Conservation (phyloP, 2,113 vertebrate genomes). For the Ptilorrhoa leucosticta region DNA sequence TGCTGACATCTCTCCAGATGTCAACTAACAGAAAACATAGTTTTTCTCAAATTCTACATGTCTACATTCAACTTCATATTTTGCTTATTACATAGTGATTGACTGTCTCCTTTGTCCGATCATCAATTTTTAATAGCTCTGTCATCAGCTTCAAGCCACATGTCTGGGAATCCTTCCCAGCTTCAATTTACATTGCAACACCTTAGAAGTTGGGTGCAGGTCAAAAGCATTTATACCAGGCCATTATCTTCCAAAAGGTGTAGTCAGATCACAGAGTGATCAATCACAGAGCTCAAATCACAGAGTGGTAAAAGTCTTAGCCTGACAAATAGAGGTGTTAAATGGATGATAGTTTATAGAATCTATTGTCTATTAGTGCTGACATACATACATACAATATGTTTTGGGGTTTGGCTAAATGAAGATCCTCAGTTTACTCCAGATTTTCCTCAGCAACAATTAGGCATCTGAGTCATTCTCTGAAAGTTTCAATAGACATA, state of each 20-base stretch:
- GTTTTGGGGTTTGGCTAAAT: not conserved
- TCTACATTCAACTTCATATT: not conserved
- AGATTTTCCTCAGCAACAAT: not conserved
- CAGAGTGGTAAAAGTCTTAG: not conserved
- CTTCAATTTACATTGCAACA: not conserved
- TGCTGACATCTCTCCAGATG: not conserved
- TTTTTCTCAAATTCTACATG: not conserved
- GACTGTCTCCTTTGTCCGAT: not conserved
- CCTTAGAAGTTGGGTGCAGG: not conserved
- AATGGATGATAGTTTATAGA: not conserved
- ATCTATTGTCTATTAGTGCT: not conserved
- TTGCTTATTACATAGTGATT: not conserved
- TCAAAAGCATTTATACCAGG: not conserved
- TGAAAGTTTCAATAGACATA: not conserved
- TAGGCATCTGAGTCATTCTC: not conserved
- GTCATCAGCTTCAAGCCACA: not conserved
- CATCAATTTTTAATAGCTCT: constrained; percentile 23
- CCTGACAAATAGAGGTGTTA: not conserved
- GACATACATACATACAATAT: not conserved
- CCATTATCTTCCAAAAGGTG: not conserved
- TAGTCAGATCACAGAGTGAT: not conserved
- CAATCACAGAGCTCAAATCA: not conserved
- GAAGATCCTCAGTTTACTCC: not conserved
- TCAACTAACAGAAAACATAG: not conserved
- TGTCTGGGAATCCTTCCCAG: not conserved